Conservation (phyloP, 2,113 vertebrate genomes). For the Mellivora capensis region DNA sequence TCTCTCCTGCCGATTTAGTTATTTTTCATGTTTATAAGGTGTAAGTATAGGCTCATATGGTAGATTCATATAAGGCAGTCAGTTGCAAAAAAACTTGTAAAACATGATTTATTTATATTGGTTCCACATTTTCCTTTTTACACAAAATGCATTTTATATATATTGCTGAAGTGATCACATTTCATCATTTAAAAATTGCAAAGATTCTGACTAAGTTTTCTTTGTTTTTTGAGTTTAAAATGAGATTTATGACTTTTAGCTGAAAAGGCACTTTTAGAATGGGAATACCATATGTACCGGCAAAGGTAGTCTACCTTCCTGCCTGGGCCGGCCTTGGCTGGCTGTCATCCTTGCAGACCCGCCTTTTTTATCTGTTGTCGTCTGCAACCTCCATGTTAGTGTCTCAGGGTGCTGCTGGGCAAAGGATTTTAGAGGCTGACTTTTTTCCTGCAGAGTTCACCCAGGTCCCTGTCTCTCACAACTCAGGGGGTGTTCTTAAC, state of each 20-base stretch:
- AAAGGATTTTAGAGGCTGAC: background rate
- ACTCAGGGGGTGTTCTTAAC: background rate
- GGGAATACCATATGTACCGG: background rate
- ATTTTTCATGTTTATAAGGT: slow-evolving; percentile 60
- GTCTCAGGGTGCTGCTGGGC: background rate
- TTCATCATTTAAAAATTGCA: slow-evolving; percentile 51
- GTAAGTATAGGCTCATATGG: slow-evolving; percentile 50
- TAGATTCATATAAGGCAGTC: slow-evolving; percentile 49
- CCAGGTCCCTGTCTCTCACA: background rate
- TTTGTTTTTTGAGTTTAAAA: slow-evolving; percentile 46
- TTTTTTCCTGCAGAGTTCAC: background rate
- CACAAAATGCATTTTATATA: slow-evolving; percentile 31
- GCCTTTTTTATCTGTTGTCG: background rate
- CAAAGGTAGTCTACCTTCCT: background rate
- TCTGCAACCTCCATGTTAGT: background rate
- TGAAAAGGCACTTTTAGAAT: background rate
- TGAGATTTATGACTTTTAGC: slow-evolving; percentile 29
- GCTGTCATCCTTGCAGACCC: background rate
- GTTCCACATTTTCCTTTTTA: slow-evolving; percentile 54
- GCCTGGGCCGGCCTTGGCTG: background rate
- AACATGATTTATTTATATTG: slow-evolving; percentile 50
- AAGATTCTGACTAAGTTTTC: background rate
- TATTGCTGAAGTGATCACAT: slow-evolving; percentile 36
- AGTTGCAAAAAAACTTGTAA: slow-evolving; percentile 59
- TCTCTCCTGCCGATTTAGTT: slow-evolving; percentile 43